Evolutionary conservation across 2,888 invertebrate species (phyloP), one percentile per base, ranked within the genome.

Genomic region (Cloeon dipterum): DNA sequence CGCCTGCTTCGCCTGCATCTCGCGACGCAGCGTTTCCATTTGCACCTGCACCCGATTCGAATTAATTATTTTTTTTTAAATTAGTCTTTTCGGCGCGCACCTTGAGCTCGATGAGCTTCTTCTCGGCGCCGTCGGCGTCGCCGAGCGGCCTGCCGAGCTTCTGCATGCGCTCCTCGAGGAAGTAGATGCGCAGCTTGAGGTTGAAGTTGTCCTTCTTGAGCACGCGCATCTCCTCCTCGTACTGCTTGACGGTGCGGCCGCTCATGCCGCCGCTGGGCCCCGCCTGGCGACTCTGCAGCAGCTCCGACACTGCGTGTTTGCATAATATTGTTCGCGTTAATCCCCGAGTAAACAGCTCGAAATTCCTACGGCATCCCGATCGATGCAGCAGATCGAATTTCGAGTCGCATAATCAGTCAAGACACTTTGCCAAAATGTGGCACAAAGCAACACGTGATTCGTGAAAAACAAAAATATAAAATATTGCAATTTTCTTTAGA

Each of bases 181-280:
- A 83, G 58, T 83, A 91, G 48, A 93, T 78, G 37, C 88, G 66
- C 47, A 91, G 60, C 57, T 89, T 91, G 16, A 93, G 61, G 57
- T 83, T 78, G 52, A 91, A 93, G 56, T 91, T 93, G 55, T 91
- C 91, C 54, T 86, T 88, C 45, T 76, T 73, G 42, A 91, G 58
- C 34, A 68, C 66, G 36, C 71, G 70, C 44, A 89, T 64, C 53
- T 88, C 78, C 54, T 89, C 79, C 52, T 89, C 88, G 50, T 81
- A 77, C 46, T 89, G 88, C 49, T 86, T 86, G 64, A 89, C 76
- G 20, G 81, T 78, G 37, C 77, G 64, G 7, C 74, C 75, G 50
- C 47, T 37, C 44, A 51, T 11, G 50, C 50, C 25, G 50, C 50
- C 25, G 19, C 29, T 29, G n/a, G 5, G 7, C n/a, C 7, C n/a